A percentile compares a stretch with the other conserved stretches of the same genome.
Evolutionary conservation across 2,888 invertebrate species (phyloP).

Genomic region (Troglohyphantes excavatus): DNA sequence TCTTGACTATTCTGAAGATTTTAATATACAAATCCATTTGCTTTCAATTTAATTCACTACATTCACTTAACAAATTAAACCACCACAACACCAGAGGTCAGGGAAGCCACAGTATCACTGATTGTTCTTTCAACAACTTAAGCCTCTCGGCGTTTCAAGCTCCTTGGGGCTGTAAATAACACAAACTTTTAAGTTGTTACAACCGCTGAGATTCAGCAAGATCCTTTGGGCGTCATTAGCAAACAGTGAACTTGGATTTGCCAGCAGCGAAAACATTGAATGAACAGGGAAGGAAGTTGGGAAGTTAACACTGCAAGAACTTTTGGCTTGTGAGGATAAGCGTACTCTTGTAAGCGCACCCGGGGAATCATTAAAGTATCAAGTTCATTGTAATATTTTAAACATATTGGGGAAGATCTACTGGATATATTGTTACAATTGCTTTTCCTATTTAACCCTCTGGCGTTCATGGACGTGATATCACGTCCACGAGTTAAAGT

Average conservation of each 20-base stretch:
- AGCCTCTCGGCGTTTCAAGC: not conserved
- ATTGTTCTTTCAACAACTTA: not conserved
- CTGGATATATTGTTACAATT: too few species aligned
- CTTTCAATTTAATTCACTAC: not conserved
- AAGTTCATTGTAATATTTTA: too few species aligned
- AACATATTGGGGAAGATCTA: too few species aligned
- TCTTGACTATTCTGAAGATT: too few species aligned
- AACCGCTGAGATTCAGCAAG: not conserved
- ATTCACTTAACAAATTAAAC: not conserved
- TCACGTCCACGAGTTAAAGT: too few species aligned
- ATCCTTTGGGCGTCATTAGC: not conserved
- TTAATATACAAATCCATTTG: too few species aligned
- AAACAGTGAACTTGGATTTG: not conserved
- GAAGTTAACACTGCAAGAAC: too few species aligned
- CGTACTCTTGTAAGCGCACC: too few species aligned
- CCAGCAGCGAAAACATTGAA: not conserved
- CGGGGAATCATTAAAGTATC: too few species aligned
- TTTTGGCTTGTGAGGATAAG: too few species aligned
- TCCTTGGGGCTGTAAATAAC: not conserved
- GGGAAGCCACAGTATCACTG: not conserved
- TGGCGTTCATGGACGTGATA: too few species aligned
- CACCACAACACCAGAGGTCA: not conserved
- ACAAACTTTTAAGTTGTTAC: not conserved
- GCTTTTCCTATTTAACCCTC: too few species aligned
- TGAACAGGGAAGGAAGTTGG: not conserved